These are phyloP conservation scores for Saguinus imperator DNA, from an alignment of 2,113 vertebrate genomes.

Conservation along the genomic window DNA sequence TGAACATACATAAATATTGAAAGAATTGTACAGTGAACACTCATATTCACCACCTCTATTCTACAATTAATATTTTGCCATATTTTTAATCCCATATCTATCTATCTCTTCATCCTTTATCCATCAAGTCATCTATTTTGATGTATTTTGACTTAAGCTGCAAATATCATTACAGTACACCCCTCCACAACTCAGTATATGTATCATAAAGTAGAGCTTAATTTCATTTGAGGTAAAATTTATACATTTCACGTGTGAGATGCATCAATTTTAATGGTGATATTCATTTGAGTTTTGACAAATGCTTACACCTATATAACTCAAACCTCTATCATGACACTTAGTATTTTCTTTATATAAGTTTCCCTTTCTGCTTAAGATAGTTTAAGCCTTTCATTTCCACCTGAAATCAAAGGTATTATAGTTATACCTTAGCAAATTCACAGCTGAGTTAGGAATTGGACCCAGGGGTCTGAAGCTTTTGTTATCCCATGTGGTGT, in stretches of 20 bases:
- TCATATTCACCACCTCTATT: not conserved
- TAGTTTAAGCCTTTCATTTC: not conserved
- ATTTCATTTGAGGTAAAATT: not conserved
- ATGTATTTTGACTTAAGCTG: not conserved
- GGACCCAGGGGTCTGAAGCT: not conserved
- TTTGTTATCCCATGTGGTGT: not conserved
- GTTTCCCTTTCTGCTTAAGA: constrained; percentile 12
- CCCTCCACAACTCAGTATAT: not conserved
- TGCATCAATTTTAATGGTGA: not conserved
- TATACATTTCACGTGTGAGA: not conserved
- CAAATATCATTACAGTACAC: not conserved
- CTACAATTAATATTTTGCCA: not conserved
- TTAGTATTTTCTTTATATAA: not conserved
- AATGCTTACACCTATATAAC: not conserved
- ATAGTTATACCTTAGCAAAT: constrained; percentile 9
- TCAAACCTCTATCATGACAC: not conserved
- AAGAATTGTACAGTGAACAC: not conserved
- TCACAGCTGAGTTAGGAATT: not conserved
- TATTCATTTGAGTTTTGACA: not conserved
- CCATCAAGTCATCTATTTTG: not conserved
- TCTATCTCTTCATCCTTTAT: no score
- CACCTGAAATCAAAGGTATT: not conserved
- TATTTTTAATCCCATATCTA: not conserved
- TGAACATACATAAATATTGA: not conserved
- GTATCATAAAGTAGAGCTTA: not conserved